Conservation (phyloP, 2,113 vertebrate genomes). For the Buteo buteo region DNA sequence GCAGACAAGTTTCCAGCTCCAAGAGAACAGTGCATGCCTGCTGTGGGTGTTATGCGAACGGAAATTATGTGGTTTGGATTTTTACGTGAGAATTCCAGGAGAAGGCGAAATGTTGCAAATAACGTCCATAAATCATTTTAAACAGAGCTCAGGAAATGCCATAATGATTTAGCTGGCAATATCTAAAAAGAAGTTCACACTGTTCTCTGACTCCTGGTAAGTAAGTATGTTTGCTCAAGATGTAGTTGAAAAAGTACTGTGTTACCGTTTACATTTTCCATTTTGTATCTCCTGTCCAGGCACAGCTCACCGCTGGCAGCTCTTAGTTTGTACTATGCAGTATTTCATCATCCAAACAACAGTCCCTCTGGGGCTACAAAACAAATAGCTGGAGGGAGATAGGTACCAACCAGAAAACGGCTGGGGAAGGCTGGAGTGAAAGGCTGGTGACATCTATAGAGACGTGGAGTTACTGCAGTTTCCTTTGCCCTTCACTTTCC, state of each 20-base stretch:
- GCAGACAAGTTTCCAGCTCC: neutral
- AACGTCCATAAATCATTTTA: conserved; percentile 10
- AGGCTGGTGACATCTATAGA: conserved; percentile 46
- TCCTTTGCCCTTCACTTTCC: neutral
- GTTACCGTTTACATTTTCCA: neutral
- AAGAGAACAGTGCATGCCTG: neutral
- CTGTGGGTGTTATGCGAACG: neutral
- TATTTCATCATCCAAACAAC: neutral
- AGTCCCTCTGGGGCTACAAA: neutral
- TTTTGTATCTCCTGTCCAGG: neutral
- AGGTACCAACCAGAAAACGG: neutral
- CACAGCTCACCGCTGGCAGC: neutral
- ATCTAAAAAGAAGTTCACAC: neutral
- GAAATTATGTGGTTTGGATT: conserved; percentile 9
- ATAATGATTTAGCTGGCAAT: neutral
- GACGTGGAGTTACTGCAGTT: neutral
- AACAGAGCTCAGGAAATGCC: conserved; percentile 39
- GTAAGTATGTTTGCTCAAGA: conserved; percentile 11
- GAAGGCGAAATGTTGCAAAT: neutral
- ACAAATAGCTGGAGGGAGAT: neutral
- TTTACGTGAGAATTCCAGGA: neutral
- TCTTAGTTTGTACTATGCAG: neutral
- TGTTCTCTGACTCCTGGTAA: neutral
- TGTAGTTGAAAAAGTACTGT: neutral
- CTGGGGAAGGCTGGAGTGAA: neutral